Evolutionary conservation across 1,140 invertebrate genomes (phyloP), one percentile per base, ranked within the genome.

Genomic region (Steinernema khuongi): DNA sequence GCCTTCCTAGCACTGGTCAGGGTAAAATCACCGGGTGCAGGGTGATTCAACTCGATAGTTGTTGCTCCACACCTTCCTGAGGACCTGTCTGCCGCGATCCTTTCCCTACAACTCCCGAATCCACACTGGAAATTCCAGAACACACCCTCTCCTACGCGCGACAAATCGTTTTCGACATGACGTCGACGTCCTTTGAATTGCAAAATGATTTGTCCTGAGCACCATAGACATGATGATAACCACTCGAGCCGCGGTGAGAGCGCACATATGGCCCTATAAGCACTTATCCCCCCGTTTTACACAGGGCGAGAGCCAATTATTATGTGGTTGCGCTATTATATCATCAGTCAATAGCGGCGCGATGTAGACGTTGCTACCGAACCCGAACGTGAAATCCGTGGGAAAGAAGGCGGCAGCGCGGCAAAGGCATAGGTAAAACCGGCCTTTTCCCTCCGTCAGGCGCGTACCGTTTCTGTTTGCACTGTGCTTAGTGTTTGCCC

Each of bases 261-360:
- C 36, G 36, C 36, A n/a, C 36, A 41, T 41, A 41, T 7, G n/a
- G 36, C 36, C 36, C 36, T 41, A 41, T 41, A 60, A 11, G 50
- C 22, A 60, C 50, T 60, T 60, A 60, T 60, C 50, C 50, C n/a
- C n/a, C 26, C 50, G 50, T 60, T 60, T 60, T 60, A 60, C 50
- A 60, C 26, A 60, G 50, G 50, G 50, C 50, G 50, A 60, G 50
- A 60, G 50, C 50, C 50, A 60, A 60, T 60, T 60, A 60, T n/a
- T n/a, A n/a, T n/a, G n/a, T 60, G 50, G 50, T 22, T 60, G 50
- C 50, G 50, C 50, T 60, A 60, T 60, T 60, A 60, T 60, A 60
- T 60, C 50, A 60, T 60, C 50, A 60, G 50, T 60, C 50, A 60
- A 60, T 60, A 60, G 50, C 4, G 26, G 50, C 11, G 7, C 36